Evolutionary conservation across 1,140 invertebrate genomes (phyloP).

Genomic region (Drosophila kurseongensis): DNA sequence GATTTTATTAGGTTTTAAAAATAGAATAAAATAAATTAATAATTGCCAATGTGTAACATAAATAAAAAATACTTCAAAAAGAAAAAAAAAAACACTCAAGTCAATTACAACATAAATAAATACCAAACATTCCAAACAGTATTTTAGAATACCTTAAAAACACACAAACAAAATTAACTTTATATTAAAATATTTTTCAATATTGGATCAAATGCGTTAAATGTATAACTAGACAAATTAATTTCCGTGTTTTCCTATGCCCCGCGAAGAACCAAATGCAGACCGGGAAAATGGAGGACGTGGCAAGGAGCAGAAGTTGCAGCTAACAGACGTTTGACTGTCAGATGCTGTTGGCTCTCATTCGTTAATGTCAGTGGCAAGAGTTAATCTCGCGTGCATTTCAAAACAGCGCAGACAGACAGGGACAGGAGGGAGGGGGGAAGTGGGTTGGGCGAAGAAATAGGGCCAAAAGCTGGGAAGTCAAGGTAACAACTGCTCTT

Average conservation of each 20-base stretch:
- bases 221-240: background rate
- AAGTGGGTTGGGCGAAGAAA: background rate
- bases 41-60: too few relatives aligned
- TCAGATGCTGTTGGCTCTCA: conserved; percentile 82
- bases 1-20: too few relatives aligned
- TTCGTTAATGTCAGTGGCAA: conserved; percentile 80
- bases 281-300: conserved; percentile 1
- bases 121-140: too few relatives aligned
- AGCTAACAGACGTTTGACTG: conserved; percentile 82
- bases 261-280: conserved; percentile 1
- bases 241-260: background rate
- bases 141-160: too few relatives aligned
- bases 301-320: conserved; percentile 50
- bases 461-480: background rate
- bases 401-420: conserved; percentile 64
- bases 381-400: conserved; percentile 82
- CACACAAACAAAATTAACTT: too few relatives aligned
- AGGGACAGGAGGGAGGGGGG: background rate
- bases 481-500: conserved; percentile 68
- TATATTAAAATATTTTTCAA: too few relatives aligned
- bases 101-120: too few relatives aligned
- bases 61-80: too few relatives aligned
- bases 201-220: too few relatives aligned
- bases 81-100: too few relatives aligned
- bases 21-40: too few relatives aligned